Evolutionary conservation across 2,113 vertebrate species (phyloP).

Genomic region (Nyctibius bracteatus): DNA sequence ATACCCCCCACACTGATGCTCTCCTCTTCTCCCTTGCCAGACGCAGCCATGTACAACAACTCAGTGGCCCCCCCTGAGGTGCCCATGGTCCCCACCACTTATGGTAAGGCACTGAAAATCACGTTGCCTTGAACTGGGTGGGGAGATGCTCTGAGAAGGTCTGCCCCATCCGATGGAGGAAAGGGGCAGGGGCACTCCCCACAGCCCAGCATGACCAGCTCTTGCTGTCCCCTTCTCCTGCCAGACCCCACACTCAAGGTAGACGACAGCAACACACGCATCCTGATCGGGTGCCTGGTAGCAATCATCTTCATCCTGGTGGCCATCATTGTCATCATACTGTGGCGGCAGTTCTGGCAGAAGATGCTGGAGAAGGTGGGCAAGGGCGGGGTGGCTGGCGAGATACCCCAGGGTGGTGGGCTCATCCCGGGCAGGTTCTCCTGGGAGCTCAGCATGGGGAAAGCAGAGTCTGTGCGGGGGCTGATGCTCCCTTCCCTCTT

Average conservation of each 20-base stretch:
- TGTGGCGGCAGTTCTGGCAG: slow-evolving; percentile 98
- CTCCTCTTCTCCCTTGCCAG: slow-evolving; percentile 62
- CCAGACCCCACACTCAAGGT: slow-evolving; percentile 90
- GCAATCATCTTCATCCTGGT: slow-evolving; percentile 94
- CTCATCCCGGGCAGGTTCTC: not conserved
- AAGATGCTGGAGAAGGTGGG: slow-evolving; percentile 97
- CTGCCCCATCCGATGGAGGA: not conserved
- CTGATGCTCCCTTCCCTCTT: not conserved
- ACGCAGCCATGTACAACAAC: slow-evolving; percentile 93
- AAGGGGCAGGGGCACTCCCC: not conserved
- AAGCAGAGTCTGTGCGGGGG: not conserved
- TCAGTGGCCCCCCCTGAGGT: slow-evolving; percentile 74
- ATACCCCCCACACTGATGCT: not conserved
- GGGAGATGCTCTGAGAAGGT: not conserved
- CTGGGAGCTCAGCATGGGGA: not conserved
- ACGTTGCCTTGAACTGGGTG: rapidly evolving
- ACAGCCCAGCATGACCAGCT: rapidly evolving
- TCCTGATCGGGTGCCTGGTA: slow-evolving; percentile 93
- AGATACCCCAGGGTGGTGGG: rapidly evolving
- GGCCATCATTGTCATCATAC: slow-evolving; percentile 93
- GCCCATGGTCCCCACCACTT: slow-evolving; percentile 78
- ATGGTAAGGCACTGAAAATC: slow-evolving; percentile 30
- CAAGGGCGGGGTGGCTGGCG: rapidly evolving
- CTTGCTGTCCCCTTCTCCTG: not conserved
- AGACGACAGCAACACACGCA: slow-evolving; percentile 93